Conservation (phyloP, 2,888 invertebrate genomes). For the Pachycephus smyrnensis region DNA sequence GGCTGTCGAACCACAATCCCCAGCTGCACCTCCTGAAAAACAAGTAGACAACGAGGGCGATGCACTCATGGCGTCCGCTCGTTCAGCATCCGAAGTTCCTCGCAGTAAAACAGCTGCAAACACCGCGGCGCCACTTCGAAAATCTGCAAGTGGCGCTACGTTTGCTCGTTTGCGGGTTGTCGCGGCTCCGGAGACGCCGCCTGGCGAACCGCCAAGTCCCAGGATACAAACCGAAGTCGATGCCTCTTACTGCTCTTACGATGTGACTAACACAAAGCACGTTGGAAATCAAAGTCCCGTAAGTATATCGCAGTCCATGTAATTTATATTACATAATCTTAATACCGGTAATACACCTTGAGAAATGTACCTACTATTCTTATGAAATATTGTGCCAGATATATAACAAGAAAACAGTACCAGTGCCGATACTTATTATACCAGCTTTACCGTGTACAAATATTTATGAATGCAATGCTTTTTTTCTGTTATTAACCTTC, state of each 20-base stretch:
- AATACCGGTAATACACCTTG: background rate
- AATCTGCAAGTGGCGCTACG: slow-evolving; percentile 72
- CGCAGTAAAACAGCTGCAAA: slow-evolving; percentile 52
- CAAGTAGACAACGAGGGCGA: slow-evolving; percentile 77
- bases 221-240: slow-evolving; percentile 72
- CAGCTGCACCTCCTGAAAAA: slow-evolving; percentile 56
- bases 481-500: background rate
- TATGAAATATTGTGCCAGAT: background rate
- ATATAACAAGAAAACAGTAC: background rate
- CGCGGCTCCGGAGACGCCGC: slow-evolving; percentile 61
- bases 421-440: background rate
- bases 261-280: slow-evolving; percentile 61
- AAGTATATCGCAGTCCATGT: slow-evolving; percentile 25
- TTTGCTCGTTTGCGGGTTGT: slow-evolving; percentile 80
- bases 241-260: slow-evolving; percentile 69
- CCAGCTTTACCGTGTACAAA: background rate
- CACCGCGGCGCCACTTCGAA: slow-evolving; percentile 53
- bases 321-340: background rate
- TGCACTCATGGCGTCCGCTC: slow-evolving; percentile 70
- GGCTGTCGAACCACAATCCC: slow-evolving; percentile 64
- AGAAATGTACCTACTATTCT: background rate
- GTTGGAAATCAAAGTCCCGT: slow-evolving; percentile 63
- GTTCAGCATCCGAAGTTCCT: slow-evolving; percentile 67
- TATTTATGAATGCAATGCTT: background rate
- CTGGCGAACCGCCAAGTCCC: slow-evolving; percentile 72